Conservation (phyloP, 2,888 invertebrate species). For the Petrophora chlorosata region DNA sequence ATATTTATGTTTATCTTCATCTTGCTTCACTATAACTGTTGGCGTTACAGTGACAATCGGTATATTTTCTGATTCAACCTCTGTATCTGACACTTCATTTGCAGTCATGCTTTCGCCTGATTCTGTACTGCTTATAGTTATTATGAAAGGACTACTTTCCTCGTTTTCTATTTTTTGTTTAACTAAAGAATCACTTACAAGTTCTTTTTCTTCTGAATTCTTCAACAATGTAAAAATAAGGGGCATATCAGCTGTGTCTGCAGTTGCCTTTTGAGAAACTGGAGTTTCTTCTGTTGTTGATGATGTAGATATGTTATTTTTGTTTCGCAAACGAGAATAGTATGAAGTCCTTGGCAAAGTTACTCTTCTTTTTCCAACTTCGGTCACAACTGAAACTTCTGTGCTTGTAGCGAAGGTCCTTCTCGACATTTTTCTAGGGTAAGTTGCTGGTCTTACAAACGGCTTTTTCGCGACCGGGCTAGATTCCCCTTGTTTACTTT, state of each 20-base stretch:
- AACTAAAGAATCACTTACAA: slow-evolving; percentile 30
- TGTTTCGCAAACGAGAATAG: slow-evolving; percentile 61
- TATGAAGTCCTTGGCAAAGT: slow-evolving; percentile 66
- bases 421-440: slow-evolving; percentile 55
- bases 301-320: slow-evolving; percentile 36
- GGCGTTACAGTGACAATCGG: slow-evolving; percentile 45
- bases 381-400: slow-evolving; percentile 40
- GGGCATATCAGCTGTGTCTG: slow-evolving; percentile 60
- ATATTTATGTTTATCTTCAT: slow-evolving; percentile 60
- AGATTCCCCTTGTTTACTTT: slow-evolving; percentile 50
- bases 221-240: slow-evolving; percentile 63
- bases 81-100: slow-evolving; percentile 52
- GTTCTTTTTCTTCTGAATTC: slow-evolving; percentile 45
- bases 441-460: slow-evolving; percentile 56
- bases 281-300: slow-evolving; percentile 36
- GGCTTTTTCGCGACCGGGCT: slow-evolving; percentile 55
- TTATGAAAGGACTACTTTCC: slow-evolving; percentile 56
- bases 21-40: slow-evolving; percentile 42
- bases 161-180: slow-evolving; percentile 40
- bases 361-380: slow-evolving; percentile 37
- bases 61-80: slow-evolving; percentile 54
- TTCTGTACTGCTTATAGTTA: slow-evolving; percentile 67
- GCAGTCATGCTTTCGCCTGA: slow-evolving; percentile 58
- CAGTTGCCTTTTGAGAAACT: slow-evolving; percentile 52
- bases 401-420: slow-evolving; percentile 45